Evolutionary conservation across 2,797 vertebrate genomes (phyloP).

Genomic region (Cheirogaleus major): DNA sequence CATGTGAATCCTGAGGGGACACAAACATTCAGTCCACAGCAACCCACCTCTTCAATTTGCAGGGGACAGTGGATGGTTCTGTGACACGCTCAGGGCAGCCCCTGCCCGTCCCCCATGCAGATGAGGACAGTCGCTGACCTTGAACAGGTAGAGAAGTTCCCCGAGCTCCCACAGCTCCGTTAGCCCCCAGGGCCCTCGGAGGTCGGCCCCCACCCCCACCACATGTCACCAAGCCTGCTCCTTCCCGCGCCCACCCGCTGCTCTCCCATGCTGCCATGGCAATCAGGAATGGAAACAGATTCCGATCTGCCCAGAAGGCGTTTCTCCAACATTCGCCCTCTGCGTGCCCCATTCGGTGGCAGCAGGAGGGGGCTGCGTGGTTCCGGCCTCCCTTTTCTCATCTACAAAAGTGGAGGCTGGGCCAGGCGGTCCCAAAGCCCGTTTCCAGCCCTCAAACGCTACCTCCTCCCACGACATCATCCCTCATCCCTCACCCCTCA

Average conservation of each 20-base stretch:
- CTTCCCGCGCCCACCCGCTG: not conserved
- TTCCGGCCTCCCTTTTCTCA: not conserved
- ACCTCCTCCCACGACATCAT: fast-evolving
- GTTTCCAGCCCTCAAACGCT: not conserved
- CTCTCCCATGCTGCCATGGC: not conserved
- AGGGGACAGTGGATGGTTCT: not conserved
- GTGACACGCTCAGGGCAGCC: not conserved
- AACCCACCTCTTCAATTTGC: not conserved
- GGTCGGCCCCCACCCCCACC: not conserved
- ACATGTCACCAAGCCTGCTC: not conserved
- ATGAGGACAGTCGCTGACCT: not conserved
- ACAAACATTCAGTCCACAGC: not conserved
- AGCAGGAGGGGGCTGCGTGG: too few species aligned
- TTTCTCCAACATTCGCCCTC: not conserved
- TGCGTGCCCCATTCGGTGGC: not conserved
- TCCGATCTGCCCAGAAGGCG: not conserved
- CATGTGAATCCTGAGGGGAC: not conserved
- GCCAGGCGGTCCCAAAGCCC: not conserved
- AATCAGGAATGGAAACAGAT: not conserved
- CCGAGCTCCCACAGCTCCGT: not conserved
- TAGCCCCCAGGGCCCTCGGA: not conserved
- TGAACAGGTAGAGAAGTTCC: not conserved
- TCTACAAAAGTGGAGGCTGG: too few species aligned
- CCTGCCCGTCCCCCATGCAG: not conserved
- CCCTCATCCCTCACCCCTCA: not conserved